Conservation (phyloP, 1,140 invertebrate genomes). For the Chironomus tepperi region DNA sequence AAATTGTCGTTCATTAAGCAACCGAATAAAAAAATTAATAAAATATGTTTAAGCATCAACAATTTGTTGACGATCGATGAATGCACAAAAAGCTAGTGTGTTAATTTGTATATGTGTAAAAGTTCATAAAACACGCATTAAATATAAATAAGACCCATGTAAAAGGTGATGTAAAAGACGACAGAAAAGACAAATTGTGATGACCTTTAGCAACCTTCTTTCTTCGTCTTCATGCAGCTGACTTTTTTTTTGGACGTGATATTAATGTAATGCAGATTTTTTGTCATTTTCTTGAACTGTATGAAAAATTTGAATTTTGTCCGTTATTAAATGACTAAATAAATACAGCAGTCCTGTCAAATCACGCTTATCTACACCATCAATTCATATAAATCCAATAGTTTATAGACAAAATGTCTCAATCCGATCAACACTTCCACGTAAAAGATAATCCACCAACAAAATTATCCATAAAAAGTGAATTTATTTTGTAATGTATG, state of each 20-base stretch:
- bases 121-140: slow-evolving; percentile 4
- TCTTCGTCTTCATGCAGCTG: background rate
- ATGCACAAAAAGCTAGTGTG: background rate
- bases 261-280: background rate
- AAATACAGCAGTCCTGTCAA: too few relatives aligned
- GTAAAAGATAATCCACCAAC: too few relatives aligned
- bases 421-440: too few relatives aligned
- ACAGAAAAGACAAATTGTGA: background rate
- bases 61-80: background rate
- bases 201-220: background rate
- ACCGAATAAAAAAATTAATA: background rate
- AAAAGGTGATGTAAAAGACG: background rate
- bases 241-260: background rate
- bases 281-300: background rate
- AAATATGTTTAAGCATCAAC: background rate
- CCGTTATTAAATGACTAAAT: too few relatives aligned
- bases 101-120: background rate
- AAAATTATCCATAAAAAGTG: too few relatives aligned
- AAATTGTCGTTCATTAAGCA: background rate
- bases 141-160: background rate
- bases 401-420: too few relatives aligned
- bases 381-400: too few relatives aligned
- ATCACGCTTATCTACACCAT: background rate
- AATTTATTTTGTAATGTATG: too few relatives aligned
- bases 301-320: too few relatives aligned